phyloP scores from a whole-genome alignment of 92 coral and sea anemone species.

The Muricea muricata region DNA sequence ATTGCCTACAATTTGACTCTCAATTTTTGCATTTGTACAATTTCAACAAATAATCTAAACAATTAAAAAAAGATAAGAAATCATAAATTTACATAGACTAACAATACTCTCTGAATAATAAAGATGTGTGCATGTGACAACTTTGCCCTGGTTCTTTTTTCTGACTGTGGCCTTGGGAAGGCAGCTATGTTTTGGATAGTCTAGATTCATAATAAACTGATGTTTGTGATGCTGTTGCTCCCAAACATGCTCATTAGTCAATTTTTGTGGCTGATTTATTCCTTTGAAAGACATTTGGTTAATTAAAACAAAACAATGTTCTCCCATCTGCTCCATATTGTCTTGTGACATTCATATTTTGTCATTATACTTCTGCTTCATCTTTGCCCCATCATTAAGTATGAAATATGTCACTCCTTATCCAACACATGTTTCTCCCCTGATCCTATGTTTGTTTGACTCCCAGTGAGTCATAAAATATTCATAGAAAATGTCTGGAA shows the following conservation, averaged over 20 bases:
- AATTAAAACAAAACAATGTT: conserved; percentile 10
- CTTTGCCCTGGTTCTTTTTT: too few relatives aligned
- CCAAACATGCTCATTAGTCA: neutral
- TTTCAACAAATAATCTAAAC: too few relatives aligned
- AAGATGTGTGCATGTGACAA: too few relatives aligned
- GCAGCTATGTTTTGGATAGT: too few relatives aligned
- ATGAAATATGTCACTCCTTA: neutral
- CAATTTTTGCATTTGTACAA: too few relatives aligned
- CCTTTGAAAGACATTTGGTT: neutral
- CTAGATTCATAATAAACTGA: too few relatives aligned
- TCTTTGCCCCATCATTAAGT: neutral
- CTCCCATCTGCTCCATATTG: conserved; percentile 27
- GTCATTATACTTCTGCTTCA: conserved; percentile 9
- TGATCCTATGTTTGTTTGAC: neutral
- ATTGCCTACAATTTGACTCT: too few relatives aligned
- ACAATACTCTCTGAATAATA: too few relatives aligned
- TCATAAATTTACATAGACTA: too few relatives aligned
- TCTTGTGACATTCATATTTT: neutral
- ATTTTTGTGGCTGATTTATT: neutral
- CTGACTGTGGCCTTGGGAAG: too few relatives aligned
- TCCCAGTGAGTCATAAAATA: neutral
- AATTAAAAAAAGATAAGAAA: too few relatives aligned
- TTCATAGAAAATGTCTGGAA: neutral
- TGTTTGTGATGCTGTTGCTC: conserved; percentile 2
- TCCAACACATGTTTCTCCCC: neutral